Evolutionary conservation across 2,797 vertebrate genomes (phyloP), one percentile per base, ranked within the genome.

Genomic region (Nasua narica): DNA sequence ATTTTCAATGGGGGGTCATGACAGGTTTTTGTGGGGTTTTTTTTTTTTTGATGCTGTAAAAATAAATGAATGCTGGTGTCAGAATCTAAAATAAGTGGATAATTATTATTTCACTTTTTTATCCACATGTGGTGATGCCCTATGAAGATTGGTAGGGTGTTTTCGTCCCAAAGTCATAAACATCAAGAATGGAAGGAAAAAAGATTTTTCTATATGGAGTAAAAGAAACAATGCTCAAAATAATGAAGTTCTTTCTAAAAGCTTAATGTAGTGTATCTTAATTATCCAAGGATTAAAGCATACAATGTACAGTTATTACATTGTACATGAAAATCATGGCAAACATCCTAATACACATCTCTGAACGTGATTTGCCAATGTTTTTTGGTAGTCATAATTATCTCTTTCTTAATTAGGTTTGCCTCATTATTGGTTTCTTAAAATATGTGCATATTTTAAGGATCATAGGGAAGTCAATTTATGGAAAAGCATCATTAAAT

Each of bases 381-480:
- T 82, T 95, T 90, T 97, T 92, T 96, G 94, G 88, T 98, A 96
- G 83, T 95, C 81, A 90, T 96, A 96, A 96, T 98, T 96, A 97
- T 97, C 87, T 91, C 35, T 56, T 90, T 94, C 90, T 90, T 98
- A 97, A 98, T 98, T 97, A 96, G 87, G 86, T 96, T 97, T 95
- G 58, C 95, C 46, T 97, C 83, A 96, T 98, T 98, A 94, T 97
- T 95, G 96, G 93, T 79, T 97, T 96, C 85, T 98, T 97, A 96
- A 98, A 98, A 85, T 96, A 97, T 97, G 72, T 97, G 84, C 78
- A 2, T 97, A 65, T 98, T 97, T 98, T 97, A 91, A 98, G 97
- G 94, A 95, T 96, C 92, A 97, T 0, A 1, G 83, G 95, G 77
- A 77, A 96, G 93, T 94, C 95, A 95, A 37, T 97, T 98, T 94